Base-by-base conservation (phyloP, 2,113 vertebrate species). In the Herpailurus yagouaroundi region DNA sequence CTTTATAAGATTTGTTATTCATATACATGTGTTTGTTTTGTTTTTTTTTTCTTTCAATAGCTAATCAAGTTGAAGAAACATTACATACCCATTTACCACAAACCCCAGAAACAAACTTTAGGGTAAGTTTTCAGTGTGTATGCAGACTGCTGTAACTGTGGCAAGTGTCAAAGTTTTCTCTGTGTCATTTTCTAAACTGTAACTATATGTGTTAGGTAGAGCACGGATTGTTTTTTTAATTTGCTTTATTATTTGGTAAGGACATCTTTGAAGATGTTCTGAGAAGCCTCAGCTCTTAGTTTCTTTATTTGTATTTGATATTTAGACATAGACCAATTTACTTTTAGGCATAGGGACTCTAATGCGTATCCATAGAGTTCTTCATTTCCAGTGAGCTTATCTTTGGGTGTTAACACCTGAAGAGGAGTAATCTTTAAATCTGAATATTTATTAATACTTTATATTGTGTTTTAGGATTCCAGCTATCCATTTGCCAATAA, bases 1-100 rank as follows among this genome's bases (percentile, higher is more conserved):
- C 97, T 97, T 98, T 8, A 90, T 98, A 98, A 98, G 96, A 97
- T 97, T 98, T 98, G 98, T 98, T 99, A 99, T 98, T 99, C 98
- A 99, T 98, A 98, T 98, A 63, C 98, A 64, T 98, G 98, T 98
- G 97, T 98, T 98, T 98, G 92, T 98, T 98, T 98, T 97, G 79
- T 98, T 98, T 98, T 98, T 48, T 96, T 98, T 99, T 98, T 98
- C 98, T 98, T 98, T 98, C 98, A 99, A 98, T 99, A 99, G 98
- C 98, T 98, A 99, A 99, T 99, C 99, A 99, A 99, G 99, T 99
- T 99, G 99, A 99, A 99, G 99, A 99, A 98, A 98, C 99, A 96
- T 98, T 99, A 98, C 99, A 99, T 98, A 99, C 99, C 95, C 99
- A 99, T 98, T 98, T 99, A 99, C 98, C 99, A 98, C 99, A 99